These are phyloP conservation scores for Oncorhynchus tshawytscha DNA, from an alignment of 2,113 vertebrate genomes.

Conservation along the genomic window DNA sequence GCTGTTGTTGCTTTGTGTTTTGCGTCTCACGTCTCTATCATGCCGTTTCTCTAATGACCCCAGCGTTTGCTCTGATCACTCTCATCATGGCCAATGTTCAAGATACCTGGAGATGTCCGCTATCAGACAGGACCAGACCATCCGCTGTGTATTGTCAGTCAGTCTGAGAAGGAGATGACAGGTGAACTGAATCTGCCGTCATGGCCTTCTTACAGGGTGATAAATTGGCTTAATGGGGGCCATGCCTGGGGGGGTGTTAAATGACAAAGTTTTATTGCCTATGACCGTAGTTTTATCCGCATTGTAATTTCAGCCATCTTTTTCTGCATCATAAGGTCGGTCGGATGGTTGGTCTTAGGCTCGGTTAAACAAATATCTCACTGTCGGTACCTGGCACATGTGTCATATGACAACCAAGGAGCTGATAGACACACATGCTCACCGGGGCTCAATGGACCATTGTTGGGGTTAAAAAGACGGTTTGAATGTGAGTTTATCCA, in stretches of 20 bases:
- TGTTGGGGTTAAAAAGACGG: background rate
- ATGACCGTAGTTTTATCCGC: slow-evolving; percentile 60
- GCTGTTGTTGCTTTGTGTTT: background rate
- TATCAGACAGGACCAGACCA: slow-evolving; percentile 20
- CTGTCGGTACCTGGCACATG: slow-evolving; percentile 14
- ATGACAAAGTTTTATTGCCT: slow-evolving; percentile 61
- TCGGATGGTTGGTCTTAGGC: slow-evolving; percentile 50
- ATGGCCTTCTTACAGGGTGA: slow-evolving; percentile 59
- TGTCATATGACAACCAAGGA: slow-evolving; percentile 19
- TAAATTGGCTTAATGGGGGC: slow-evolving; percentile 68
- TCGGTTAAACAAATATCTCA: slow-evolving; percentile 57
- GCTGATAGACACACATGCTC: background rate
- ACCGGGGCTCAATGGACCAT: background rate
- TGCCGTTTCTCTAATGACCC: slow-evolving; percentile 35
- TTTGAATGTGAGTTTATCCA: background rate
- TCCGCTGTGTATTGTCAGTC: slow-evolving; percentile 22
- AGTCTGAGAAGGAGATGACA: slow-evolving; percentile 18
- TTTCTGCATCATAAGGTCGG: slow-evolving; percentile 61
- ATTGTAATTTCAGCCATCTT: slow-evolving; percentile 52
- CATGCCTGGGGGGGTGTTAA: slow-evolving; percentile 7
- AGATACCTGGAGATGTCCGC: slow-evolving; percentile 37
- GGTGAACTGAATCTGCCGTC: slow-evolving; percentile 25
- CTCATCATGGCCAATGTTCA: slow-evolving; percentile 29
- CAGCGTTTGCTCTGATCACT: background rate
- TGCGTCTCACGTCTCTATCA: slow-evolving; percentile 29